Evolutionary conservation across 2,888 invertebrate genomes (phyloP), one percentile per base, ranked within the genome.

Genomic region (Epirrhoe tristata): DNA sequence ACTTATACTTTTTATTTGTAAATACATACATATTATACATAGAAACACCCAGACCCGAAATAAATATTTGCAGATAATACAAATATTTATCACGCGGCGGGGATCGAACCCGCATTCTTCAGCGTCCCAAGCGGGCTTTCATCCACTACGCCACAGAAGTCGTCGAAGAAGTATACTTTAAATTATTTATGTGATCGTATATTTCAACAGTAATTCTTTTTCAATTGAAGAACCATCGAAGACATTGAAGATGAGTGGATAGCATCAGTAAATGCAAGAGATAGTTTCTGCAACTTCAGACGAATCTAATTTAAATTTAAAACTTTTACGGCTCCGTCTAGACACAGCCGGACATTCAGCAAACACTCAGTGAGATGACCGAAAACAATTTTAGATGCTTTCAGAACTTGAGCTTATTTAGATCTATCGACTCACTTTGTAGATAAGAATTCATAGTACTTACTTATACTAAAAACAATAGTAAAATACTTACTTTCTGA

Each of bases 271-370:
- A 89, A 86, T 88, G 86, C 85, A 82, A 82, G 12, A 83, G 77
- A 85, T 78, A 85, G 87, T 86, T 88, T 86, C 86, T 82, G 83
- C 89, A 85, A 89, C 89, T 83, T 85, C 80, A 82, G 86, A 87
- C 87, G 69, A 89, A 91, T 89, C 87, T 87, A 91, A 90, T 91
- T 90, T 88, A 85, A 82, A 88, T 84, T 83, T 86, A 79, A 82
- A 88, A 88, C 82, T 89, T 88, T 86, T 82, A 84, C 82, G 74
- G 76, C 75, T 59, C 75, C 74, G 87, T 88, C 89, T 89, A 88
- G 89, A 87, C 85, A 77, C 31, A 48, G 32, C 36, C 36, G 57
- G 60, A 64, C 64, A 54, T 56, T 36, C 31, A 56, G 65, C 65
- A 69, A 69, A 73, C 71, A 66, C 68, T 61, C 64, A 51, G 12